Evolutionary conservation across 2,797 vertebrate species (phyloP).

Genomic region (Lycodopsis pacificus): DNA sequence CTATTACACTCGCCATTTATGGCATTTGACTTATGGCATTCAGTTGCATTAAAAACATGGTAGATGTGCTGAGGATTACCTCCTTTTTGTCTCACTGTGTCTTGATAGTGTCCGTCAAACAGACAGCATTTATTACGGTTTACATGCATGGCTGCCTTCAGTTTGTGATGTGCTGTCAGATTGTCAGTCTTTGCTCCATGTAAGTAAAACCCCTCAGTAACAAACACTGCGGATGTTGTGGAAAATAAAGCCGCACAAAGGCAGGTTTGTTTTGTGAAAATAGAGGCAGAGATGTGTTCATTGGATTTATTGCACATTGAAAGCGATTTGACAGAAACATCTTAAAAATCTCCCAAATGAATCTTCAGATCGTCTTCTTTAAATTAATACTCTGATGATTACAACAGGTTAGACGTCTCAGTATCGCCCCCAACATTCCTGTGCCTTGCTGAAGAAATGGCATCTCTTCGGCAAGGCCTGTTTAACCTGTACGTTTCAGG

Average conservation of each 20-base stretch:
- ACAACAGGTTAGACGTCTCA: constrained; percentile 6
- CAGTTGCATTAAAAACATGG: neutral
- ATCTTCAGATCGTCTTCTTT: neutral
- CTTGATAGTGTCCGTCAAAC: neutral
- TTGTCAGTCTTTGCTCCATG: constrained; percentile 15
- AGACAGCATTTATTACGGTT: constrained; percentile 13
- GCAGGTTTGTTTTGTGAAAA: constrained; percentile 12
- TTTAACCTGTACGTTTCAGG: constrained; percentile 50
- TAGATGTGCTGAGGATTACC: neutral
- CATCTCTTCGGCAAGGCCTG: constrained; percentile 27
- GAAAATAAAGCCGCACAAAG: neutral
- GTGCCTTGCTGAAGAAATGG: constrained; percentile 11
- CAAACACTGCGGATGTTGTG: neutral
- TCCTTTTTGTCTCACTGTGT: neutral
- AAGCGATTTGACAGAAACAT: neutral
- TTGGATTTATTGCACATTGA: neutral
- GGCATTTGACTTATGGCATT: neutral
- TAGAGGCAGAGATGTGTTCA: neutral
- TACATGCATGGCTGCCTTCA: constrained; percentile 11
- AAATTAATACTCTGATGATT: neutral
- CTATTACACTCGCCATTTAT: neutral
- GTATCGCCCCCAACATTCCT: neutral
- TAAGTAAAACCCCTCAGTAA: constrained; percentile 18
- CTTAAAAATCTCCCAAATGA: neutral
- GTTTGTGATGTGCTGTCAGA: constrained; percentile 24